phyloP scores from a whole-genome alignment of 2,797 vertebrate species.

The Danio jaintianensis region DNA sequence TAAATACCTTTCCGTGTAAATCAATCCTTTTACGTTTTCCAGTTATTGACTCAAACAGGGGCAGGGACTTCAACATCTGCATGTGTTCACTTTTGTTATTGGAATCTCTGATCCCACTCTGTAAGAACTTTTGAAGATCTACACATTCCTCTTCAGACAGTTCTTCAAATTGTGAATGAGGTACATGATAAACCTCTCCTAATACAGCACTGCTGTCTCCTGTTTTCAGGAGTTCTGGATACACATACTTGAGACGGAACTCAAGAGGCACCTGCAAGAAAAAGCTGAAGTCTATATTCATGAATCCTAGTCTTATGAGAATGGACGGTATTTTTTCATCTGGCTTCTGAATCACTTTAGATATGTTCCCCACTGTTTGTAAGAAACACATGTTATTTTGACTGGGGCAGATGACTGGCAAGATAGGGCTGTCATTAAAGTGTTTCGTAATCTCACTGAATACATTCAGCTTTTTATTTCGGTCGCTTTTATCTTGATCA shows the following conservation, averaged over 20 bases:
- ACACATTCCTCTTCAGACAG: constrained; percentile 62
- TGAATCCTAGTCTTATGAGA: constrained; percentile 75
- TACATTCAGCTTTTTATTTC: not conserved
- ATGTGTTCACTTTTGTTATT: constrained; percentile 51
- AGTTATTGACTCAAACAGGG: constrained; percentile 75
- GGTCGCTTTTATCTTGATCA: constrained; percentile 36
- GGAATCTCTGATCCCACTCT: constrained; percentile 58
- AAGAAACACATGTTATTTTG: constrained; percentile 65
- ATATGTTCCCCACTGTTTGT: constrained; percentile 65
- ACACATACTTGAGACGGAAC: fast-evolving
- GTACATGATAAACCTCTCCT: constrained; percentile 59
- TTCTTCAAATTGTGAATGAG: constrained; percentile 62
- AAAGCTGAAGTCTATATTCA: constrained; percentile 58
- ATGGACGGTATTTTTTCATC: constrained; percentile 36
- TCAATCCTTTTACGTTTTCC: constrained; percentile 68
- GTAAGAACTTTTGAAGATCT: constrained; percentile 67
- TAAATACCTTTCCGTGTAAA: constrained; percentile 55
- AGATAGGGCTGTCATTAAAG: constrained; percentile 68
- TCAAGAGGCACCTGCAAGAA: fast-evolving
- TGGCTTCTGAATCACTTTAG: constrained; percentile 60
- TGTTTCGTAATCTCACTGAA: constrained; percentile 64
- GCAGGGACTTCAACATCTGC: constrained; percentile 73
- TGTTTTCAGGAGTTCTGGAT: constrained; percentile 64
- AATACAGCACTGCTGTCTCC: constrained; percentile 68
- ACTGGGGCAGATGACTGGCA: constrained; percentile 72